Percentiles rank a stretch among this genome's conserved stretches.
Conservation (phyloP, 1,140 invertebrate species). For the Oreohelix idahoensis region DNA sequence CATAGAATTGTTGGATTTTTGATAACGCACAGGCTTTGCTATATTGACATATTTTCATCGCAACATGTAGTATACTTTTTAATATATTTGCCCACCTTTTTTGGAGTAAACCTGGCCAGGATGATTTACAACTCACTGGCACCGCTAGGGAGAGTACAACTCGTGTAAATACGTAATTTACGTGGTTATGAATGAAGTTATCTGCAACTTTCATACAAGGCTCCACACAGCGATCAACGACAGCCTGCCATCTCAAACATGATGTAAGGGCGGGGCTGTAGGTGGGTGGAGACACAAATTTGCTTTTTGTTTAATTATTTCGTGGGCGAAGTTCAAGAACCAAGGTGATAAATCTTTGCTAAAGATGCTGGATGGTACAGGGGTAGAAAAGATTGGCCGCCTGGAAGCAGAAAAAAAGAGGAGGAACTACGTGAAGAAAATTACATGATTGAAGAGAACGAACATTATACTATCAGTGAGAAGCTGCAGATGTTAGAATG, state of each 20-base stretch:
- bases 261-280: background rate
- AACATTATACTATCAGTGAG: too few species aligned
- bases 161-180: background rate
- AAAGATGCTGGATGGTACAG: background rate
- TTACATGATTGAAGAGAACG: too few species aligned
- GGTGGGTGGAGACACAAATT: conserved; percentile 1
- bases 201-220: background rate
- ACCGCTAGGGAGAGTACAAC: background rate
- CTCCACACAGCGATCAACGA: background rate
- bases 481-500: too few species aligned
- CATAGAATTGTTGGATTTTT: too few species aligned
- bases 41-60: too few species aligned
- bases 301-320: conserved; percentile 6
- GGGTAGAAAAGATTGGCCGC: too few species aligned
- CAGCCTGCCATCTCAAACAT: background rate
- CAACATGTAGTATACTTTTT: too few species aligned
- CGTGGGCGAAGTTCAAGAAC: background rate
- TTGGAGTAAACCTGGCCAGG: background rate
- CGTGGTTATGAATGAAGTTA: background rate
- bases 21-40: too few species aligned
- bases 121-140: background rate
- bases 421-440: too few species aligned
- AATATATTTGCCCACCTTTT: background rate
- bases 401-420: too few species aligned
- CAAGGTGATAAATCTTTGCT: background rate